phyloP scores from a whole-genome alignment of 2,113 vertebrate genomes.

The Dendropsophus ebraccatus region DNA sequence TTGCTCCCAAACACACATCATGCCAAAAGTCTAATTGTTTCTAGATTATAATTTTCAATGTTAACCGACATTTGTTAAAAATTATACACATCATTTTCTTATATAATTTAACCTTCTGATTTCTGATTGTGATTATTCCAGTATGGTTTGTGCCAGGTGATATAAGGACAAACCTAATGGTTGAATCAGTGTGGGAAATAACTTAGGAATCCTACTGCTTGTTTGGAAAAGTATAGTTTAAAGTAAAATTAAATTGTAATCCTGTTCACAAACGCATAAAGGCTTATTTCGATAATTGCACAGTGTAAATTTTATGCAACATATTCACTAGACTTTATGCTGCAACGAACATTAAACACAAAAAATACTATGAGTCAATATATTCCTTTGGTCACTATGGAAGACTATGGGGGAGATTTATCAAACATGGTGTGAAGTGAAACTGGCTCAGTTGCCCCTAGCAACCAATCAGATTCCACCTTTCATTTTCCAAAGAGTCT shows the following conservation, averaged over 20 bases:
- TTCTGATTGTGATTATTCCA: slow-evolving; percentile 47
- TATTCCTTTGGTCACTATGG: too few species aligned
- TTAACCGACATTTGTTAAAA: slow-evolving; percentile 44
- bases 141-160: slow-evolving; percentile 46
- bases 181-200: slow-evolving; percentile 48
- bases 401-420: too few species aligned
- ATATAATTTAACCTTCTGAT: slow-evolving; percentile 32
- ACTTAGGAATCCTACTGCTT: slow-evolving; percentile 32
- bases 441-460: too few species aligned
- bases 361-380: background rate
- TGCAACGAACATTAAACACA: background rate
- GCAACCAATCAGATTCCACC: too few species aligned
- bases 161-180: slow-evolving; percentile 46
- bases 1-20: slow-evolving; percentile 4
- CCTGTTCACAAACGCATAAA: slow-evolving; percentile 1
- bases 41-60: slow-evolving; percentile 46
- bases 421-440: too few species aligned
- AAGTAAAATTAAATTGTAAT: background rate
- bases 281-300: too few species aligned
- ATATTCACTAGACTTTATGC: background rate
- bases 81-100: slow-evolving; percentile 47
- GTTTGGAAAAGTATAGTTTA: slow-evolving; percentile 35
- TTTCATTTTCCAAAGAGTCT: too few species aligned
- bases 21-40: slow-evolving; percentile 49
- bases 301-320: background rate